Percentiles rank a stretch among this genome's conserved stretches.
These are phyloP conservation scores for Vulpes lagopus DNA, from an alignment of 2,113 vertebrate species.

Conservation along the genomic window DNA sequence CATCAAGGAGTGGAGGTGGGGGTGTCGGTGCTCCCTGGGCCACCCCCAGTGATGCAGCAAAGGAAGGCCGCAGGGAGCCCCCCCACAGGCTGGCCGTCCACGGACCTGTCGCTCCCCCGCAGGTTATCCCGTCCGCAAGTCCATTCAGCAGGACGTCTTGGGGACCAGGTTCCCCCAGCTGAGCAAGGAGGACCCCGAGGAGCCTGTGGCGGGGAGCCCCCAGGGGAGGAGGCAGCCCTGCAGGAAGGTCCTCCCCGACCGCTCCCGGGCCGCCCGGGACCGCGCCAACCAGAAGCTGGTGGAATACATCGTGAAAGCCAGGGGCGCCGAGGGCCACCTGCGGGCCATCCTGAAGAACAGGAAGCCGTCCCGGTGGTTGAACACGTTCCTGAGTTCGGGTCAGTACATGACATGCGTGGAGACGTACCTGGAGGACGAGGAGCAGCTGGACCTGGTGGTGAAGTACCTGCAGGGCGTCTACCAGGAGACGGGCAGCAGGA, in stretches of 20 bases:
- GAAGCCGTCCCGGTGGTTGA: slow-evolving; percentile 92
- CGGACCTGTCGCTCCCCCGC: accelerated
- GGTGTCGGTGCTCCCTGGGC: too few species aligned
- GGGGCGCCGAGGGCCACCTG: slow-evolving; percentile 91
- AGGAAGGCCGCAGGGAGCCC: background rate
- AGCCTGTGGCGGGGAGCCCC: background rate
- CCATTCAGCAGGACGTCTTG: slow-evolving; percentile 80
- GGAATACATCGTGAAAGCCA: slow-evolving; percentile 92
- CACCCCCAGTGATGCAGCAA: accelerated
- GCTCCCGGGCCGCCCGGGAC: slow-evolving; percentile 92
- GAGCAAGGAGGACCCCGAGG: slow-evolving; percentile 33
- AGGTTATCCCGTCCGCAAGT: slow-evolving; percentile 94
- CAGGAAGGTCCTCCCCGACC: slow-evolving; percentile 94
- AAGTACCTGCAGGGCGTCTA: slow-evolving; percentile 90
- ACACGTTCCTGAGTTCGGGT: slow-evolving; percentile 85
- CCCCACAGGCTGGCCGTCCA: accelerated
- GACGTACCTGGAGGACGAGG: slow-evolving; percentile 94
- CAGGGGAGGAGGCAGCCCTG: slow-evolving; percentile 46
- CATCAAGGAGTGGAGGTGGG: too few species aligned
- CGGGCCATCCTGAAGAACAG: slow-evolving; percentile 89
- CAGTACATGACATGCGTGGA: slow-evolving; percentile 86
- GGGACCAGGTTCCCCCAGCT: slow-evolving; percentile 85
- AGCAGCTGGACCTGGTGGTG: slow-evolving; percentile 92
- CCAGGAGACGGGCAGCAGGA: slow-evolving; percentile 57
- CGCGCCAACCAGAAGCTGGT: slow-evolving; percentile 94